A percentile compares a stretch with the other conserved stretches of the same genome.
These are phyloP conservation scores for Uropsilus gracilis DNA, from an alignment of 2,113 vertebrate genomes.

Conservation along the genomic window DNA sequence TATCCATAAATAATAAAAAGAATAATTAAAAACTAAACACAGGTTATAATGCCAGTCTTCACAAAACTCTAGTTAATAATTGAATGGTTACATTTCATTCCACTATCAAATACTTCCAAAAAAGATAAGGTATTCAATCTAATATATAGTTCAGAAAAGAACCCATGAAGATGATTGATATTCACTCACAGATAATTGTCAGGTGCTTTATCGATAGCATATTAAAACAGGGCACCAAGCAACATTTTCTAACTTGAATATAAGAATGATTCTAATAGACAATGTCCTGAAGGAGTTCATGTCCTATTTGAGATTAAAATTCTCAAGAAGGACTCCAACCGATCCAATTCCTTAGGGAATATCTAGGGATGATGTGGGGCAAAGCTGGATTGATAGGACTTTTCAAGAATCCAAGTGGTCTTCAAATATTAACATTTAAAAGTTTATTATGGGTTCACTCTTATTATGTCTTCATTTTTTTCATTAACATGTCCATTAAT, in stretches of 20 bases:
- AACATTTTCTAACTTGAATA: background rate
- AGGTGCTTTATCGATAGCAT: background rate
- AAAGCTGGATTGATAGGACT: background rate
- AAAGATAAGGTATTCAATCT: background rate
- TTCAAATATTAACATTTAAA: background rate
- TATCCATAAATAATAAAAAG: background rate
- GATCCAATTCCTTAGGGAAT: background rate
- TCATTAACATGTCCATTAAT: background rate
- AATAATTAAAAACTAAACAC: background rate
- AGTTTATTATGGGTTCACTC: background rate
- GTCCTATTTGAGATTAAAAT: background rate
- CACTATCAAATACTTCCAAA: slow-evolving; percentile 1
- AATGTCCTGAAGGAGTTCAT: background rate
- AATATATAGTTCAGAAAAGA: background rate
- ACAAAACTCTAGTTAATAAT: slow-evolving; percentile 14
- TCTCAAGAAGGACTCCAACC: background rate
- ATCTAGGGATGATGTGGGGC: background rate
- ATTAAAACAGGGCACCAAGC: background rate
- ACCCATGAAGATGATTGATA: background rate
- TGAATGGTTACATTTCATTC: background rate
- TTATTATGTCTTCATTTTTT: background rate
- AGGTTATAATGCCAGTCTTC: background rate
- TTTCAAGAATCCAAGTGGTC: background rate
- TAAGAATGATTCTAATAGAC: background rate
- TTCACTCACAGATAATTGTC: background rate